Base-by-base conservation (phyloP, 2,797 vertebrate species). In the Channallabes apus region DNA sequence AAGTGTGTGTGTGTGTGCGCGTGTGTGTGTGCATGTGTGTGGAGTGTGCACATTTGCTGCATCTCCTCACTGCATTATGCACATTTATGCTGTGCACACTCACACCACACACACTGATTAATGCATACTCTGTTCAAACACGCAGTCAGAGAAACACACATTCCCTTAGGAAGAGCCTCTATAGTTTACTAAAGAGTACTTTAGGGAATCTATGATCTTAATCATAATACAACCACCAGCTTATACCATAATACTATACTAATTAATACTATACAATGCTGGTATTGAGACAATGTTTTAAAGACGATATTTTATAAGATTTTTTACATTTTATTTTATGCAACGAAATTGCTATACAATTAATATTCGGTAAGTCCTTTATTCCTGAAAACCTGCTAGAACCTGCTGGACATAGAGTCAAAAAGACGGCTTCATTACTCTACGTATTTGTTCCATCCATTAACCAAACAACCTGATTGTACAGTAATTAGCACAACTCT, bases 1-100 rank as follows among this genome's bases (percentile, higher is more conserved):
- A 65, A 89, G 82, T 76, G 88, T 90, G 89, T 90, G 88, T 62
- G 61, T n/a, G 22, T 1, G n/a, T 29, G 72, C 83, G n/a, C n/a
- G 82, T 76, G 88, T 90, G 89, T 90, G 88, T 62, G 61, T n/a
- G 22, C 1, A 15, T 29, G 72, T 27, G 46, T 18, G n/a, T 8
- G 68, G 8, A 41, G 22, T 12, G 7, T 56, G 46, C 27, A 58
- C 51, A 17, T 58, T 76, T 76, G 54, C 56, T 76, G 54, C 51
- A 18, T 78, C 75, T 78, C 75, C 56, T 78, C 56, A 61, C 18
- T 61, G 56, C 35, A 54, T 84, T 82, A 88, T 46, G n/a, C 85
- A 65, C n/a, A 27, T 73, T 78, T 29, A 11, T 46, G 68, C 75
- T 65, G 61, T 46, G 24, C 73, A 80, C 29, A 51, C 8, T 29